phyloP scores from a whole-genome alignment of 2,888 invertebrate genomes.

The Lacanobia wlatinum region DNA sequence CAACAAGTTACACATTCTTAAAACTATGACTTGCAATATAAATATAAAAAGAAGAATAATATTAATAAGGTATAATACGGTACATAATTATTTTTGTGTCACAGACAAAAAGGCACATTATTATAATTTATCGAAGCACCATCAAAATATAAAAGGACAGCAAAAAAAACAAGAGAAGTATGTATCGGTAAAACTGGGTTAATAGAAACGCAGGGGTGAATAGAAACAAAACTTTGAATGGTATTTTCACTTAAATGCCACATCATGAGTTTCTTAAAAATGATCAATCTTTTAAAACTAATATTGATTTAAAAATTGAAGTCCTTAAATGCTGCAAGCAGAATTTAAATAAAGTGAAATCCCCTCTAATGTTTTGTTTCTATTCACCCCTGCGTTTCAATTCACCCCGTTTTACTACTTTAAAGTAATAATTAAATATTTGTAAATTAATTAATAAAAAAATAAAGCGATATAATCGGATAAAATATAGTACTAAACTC shows the following conservation, averaged over 20 bases:
- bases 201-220: no score
- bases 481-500: not conserved
- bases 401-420: no score
- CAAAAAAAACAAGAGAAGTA: not conserved
- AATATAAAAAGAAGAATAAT: not conserved
- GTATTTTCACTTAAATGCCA: no score
- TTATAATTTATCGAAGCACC: slow-evolving; percentile 8
- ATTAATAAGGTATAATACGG: not conserved
- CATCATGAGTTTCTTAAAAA: no score
- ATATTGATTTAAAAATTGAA: no score
- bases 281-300: no score
- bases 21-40: slow-evolving; percentile 11
- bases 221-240: no score
- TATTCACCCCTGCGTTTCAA: no score
- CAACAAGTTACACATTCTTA: slow-evolving; percentile 15
- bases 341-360: no score
- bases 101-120: not conserved
- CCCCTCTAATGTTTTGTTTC: no score
- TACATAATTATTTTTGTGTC: slow-evolving; percentile 3
- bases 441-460: not conserved
- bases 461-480: not conserved
- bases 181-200: no score
- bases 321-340: no score
- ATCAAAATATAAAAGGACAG: not conserved
- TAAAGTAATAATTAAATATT: not conserved